Conservation (phyloP, 2,797 vertebrate genomes). For the Kryptopterus vitreolus region DNA sequence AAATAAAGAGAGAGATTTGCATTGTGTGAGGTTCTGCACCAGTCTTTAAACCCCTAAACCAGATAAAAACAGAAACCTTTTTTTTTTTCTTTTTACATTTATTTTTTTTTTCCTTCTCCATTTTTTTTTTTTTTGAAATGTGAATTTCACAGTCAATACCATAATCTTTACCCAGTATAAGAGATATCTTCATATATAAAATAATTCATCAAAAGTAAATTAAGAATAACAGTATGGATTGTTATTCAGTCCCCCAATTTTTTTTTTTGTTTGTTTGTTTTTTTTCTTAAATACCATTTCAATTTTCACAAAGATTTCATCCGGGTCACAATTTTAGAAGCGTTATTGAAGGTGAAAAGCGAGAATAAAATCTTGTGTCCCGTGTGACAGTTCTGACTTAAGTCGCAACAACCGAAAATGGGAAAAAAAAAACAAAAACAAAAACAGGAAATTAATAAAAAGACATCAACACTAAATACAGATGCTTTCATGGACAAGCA, state of each 20-base stretch:
- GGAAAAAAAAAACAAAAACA: slow-evolving; percentile 35
- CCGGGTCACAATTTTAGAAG: slow-evolving; percentile 60
- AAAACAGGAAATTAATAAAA: slow-evolving; percentile 57
- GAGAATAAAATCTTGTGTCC: slow-evolving; percentile 61
- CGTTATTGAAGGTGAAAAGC: slow-evolving; percentile 63
- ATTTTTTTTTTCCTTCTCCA: slow-evolving; percentile 62
- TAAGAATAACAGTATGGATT: slow-evolving; percentile 78
- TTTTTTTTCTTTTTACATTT: slow-evolving; percentile 78
- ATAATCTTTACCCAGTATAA: slow-evolving; percentile 76
- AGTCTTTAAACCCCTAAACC: slow-evolving; percentile 5
- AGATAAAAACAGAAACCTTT: slow-evolving; percentile 9
- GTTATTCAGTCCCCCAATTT: slow-evolving; percentile 66
- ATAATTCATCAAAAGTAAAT: slow-evolving; percentile 78
- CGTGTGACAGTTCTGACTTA: slow-evolving; percentile 62
- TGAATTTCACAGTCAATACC: slow-evolving; percentile 82
- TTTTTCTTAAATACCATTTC: neutral
- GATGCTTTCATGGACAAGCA: slow-evolving; percentile 65
- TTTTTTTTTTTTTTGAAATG: slow-evolving; percentile 78
- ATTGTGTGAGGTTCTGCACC: too few species aligned
- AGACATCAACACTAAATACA: slow-evolving; percentile 65
- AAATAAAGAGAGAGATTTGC: too few species aligned
- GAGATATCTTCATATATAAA: slow-evolving; percentile 71
- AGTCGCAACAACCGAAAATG: slow-evolving; percentile 50
- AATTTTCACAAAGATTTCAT: slow-evolving; percentile 65
- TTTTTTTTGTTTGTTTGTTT: too few species aligned